These are phyloP conservation scores for Discoglossus pictus DNA, from an alignment of 2,797 vertebrate genomes.

Conservation along the genomic window DNA sequence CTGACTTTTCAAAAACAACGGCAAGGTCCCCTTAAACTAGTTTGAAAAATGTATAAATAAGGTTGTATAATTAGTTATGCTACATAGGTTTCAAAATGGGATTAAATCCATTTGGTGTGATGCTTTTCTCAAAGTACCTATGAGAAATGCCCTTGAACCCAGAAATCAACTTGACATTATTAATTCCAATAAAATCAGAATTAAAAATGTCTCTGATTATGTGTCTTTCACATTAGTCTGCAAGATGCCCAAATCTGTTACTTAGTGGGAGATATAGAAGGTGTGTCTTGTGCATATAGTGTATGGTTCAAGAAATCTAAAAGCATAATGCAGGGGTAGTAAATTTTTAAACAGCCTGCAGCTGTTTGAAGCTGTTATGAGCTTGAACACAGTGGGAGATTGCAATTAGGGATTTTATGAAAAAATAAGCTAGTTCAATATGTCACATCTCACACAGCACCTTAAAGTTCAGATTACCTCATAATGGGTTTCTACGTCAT, in stretches of 20 bases:
- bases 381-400: conserved; percentile 5
- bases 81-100: too few species aligned
- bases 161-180: background rate
- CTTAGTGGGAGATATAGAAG: too few species aligned
- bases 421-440: background rate
- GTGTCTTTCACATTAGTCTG: conserved; percentile 1
- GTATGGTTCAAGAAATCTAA: too few species aligned
- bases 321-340: background rate
- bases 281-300: background rate
- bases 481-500: background rate
- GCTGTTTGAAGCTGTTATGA: conserved; percentile 12
- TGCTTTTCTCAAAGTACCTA: background rate
- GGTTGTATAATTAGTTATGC: too few species aligned
- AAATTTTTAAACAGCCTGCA: conserved; percentile 13
- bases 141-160: background rate
- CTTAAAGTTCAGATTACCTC: background rate
- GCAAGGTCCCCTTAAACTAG: too few species aligned
- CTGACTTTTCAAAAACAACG: too few species aligned
- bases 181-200: background rate
- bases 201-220: conserved; percentile 4
- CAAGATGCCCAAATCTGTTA: too few species aligned
- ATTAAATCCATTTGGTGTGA: too few species aligned
- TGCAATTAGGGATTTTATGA: conserved; percentile 4
- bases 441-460: background rate
- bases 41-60: too few species aligned